phyloP scores from a whole-genome alignment of 2,797 vertebrate genomes.

The Streptopelia turtur region DNA sequence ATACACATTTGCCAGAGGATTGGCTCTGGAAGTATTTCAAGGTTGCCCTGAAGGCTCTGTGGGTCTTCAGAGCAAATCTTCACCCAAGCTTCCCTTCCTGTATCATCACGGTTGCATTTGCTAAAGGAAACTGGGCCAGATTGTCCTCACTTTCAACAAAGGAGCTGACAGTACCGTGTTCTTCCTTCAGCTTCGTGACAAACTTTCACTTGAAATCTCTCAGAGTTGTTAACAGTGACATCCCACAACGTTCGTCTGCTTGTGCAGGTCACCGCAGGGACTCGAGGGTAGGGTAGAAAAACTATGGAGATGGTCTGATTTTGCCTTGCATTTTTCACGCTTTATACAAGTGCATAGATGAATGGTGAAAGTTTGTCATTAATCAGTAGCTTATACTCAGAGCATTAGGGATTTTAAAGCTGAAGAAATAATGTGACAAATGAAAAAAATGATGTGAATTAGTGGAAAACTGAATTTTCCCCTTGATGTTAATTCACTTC shows the following conservation, averaged over 20 bases:
- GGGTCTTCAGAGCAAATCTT: not conserved
- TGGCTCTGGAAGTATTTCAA: not conserved
- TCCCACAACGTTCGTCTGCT: not conserved
- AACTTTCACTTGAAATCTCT: not conserved
- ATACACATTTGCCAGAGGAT: not conserved
- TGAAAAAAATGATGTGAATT: conserved; percentile 21
- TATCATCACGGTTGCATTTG: not conserved
- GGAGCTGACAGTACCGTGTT: not conserved
- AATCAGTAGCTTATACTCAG: conserved; percentile 24
- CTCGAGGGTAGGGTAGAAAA: not conserved
- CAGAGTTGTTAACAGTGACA: not conserved
- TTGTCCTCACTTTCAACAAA: not conserved
- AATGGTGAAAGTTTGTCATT: conserved; percentile 1
- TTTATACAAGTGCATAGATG: not conserved
- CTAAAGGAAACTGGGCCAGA: not conserved
- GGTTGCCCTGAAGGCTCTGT: not conserved
- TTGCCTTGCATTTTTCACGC: not conserved
- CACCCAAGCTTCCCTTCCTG: not conserved
- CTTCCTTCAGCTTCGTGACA: not conserved
- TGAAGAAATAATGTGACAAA: conserved; percentile 17
- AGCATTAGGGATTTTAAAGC: not conserved
- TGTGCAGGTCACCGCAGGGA: not conserved
- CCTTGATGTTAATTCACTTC: conserved; percentile 18
- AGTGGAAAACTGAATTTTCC: conserved; percentile 24
- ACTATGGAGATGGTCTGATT: not conserved